These are phyloP conservation scores for Macquaria ambigua DNA, from an alignment of 2,113 vertebrate species.

Conservation along the genomic window DNA sequence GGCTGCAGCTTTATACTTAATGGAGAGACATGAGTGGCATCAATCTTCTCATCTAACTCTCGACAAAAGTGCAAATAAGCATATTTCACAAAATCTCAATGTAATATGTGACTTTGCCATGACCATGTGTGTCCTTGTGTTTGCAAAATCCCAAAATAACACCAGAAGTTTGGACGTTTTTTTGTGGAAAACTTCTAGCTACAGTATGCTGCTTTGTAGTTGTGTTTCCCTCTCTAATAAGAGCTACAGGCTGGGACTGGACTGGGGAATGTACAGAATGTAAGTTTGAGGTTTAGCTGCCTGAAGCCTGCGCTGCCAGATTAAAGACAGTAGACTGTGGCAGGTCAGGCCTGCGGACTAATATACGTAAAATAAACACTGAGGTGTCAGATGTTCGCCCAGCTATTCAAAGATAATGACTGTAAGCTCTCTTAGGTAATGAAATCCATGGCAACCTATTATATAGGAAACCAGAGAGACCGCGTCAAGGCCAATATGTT, in stretches of 20 bases:
- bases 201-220: background rate
- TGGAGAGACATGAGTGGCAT: background rate
- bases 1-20: background rate
- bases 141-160: background rate
- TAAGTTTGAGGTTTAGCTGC: conserved; percentile 31
- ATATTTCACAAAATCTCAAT: conserved; percentile 9
- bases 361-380: conserved; percentile 48
- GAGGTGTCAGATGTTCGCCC: conserved; percentile 45
- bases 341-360: conserved; percentile 38
- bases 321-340: conserved; percentile 28
- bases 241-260: conserved; percentile 61
- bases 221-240: background rate
- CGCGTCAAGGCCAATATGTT: conserved; percentile 44
- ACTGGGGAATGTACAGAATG: conserved; percentile 69
- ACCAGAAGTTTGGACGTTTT: background rate
- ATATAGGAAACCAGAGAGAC: conserved; percentile 37
- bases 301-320: conserved; percentile 22
- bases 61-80: background rate
- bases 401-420: conserved; percentile 45
- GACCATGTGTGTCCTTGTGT: background rate
- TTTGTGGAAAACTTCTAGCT: conserved; percentile 1
- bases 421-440: conserved; percentile 59
- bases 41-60: conserved; percentile 1
- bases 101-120: background rate
- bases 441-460: conserved; percentile 53